A percentile compares a stretch with the other conserved stretches of the same genome.
Evolutionary conservation across 2,113 vertebrate species (phyloP).

Genomic region (Peromyscus leucopus): DNA sequence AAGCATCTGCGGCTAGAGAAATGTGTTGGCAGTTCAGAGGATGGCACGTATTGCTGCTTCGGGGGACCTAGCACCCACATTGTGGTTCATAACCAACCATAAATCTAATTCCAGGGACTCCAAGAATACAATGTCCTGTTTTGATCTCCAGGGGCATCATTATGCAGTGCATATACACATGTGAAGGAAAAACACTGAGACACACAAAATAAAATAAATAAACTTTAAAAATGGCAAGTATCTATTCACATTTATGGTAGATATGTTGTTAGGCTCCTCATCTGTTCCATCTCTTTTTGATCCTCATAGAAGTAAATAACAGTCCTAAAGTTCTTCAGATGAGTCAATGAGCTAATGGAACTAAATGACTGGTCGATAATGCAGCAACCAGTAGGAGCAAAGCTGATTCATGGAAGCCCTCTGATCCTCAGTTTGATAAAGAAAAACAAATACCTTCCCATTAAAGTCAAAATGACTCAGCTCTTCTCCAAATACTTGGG

Average conservation of each 20-base stretch:
- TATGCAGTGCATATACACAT: neutral
- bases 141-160: neutral
- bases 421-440: neutral
- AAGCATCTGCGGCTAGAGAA: neutral
- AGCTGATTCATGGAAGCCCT: neutral
- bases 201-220: neutral
- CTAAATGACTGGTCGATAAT: neutral
- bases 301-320: neutral
- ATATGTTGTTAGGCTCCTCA: neutral
- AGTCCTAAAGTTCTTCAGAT: neutral
- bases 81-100: neutral
- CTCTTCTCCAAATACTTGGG: neutral
- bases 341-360: neutral
- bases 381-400: neutral
- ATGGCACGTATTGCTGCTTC: neutral
- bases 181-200: neutral
- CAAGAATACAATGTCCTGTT: neutral
- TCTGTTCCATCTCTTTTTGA: constrained; percentile 16
- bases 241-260: neutral
- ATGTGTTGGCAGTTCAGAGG: neutral
- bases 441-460: neutral
- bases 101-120: neutral
- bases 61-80: neutral
- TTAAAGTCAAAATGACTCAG: neutral
- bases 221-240: neutral